These are phyloP conservation scores for Hycleus cichorii DNA, from an alignment of 1,140 invertebrate genomes.

Conservation along the genomic window DNA sequence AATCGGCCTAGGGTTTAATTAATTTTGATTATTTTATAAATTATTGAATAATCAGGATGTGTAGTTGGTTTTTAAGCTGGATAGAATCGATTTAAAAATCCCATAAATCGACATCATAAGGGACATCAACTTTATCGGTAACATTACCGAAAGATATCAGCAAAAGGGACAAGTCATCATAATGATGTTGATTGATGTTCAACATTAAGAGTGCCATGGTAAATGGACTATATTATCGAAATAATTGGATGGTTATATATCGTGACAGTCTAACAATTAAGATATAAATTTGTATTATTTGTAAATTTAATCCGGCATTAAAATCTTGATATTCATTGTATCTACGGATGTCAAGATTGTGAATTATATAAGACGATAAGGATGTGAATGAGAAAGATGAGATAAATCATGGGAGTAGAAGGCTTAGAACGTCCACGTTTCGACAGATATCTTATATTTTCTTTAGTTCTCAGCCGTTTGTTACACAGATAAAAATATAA, in stretches of 20 bases:
- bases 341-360: slow-evolving; percentile 5
- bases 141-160: too few relatives aligned
- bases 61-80: too few relatives aligned
- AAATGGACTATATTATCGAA: slow-evolving; percentile 2
- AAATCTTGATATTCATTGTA: slow-evolving; percentile 7
- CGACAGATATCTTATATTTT: slow-evolving; percentile 28
- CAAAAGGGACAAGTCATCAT: not conserved
- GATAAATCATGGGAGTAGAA: slow-evolving; percentile 21
- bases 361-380: slow-evolving; percentile 12
- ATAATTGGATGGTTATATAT: slow-evolving; percentile 1
- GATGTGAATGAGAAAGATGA: not conserved
- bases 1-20: too few relatives aligned
- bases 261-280: too few relatives aligned
- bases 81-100: too few relatives aligned
- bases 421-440: slow-evolving; percentile 27
- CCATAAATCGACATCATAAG: too few relatives aligned
- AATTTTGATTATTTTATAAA: too few relatives aligned
- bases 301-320: slow-evolving; percentile 1
- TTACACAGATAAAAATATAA: slow-evolving; percentile 31
- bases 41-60: too few relatives aligned
- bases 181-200: slow-evolving; percentile 6
- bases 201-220: slow-evolving; percentile 1
- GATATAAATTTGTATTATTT: not conserved
- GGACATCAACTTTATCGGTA: too few relatives aligned
- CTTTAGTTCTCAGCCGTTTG: slow-evolving; percentile 25